Conservation (phyloP, 2,797 vertebrate genomes). For the Heliangelus exortis region DNA sequence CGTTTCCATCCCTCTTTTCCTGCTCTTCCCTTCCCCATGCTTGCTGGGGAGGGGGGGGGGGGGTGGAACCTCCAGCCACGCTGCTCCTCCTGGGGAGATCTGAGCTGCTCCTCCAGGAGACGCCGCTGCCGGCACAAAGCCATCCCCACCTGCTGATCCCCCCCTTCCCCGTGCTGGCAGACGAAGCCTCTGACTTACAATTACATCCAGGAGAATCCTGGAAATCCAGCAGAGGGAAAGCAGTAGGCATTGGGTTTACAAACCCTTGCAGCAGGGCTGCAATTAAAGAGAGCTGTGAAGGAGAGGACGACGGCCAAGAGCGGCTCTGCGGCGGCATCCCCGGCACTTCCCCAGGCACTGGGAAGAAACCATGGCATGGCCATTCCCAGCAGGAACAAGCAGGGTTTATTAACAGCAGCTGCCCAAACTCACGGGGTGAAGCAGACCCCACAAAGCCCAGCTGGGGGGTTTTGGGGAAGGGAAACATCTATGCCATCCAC, state of each 20-base stretch:
- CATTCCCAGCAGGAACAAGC: neutral
- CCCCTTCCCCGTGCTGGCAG: fast-evolving
- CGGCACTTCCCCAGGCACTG: neutral
- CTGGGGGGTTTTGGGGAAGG: neutral
- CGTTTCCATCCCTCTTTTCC: neutral
- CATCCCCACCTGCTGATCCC: neutral
- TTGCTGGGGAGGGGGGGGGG: fast-evolving
- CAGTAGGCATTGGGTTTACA: neutral
- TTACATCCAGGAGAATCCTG: neutral
- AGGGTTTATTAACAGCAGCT: neutral
- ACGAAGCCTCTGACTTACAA: neutral
- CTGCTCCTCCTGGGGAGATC: neutral
- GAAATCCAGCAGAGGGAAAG: neutral
- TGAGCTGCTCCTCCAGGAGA: neutral
- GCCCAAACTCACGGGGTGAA: neutral
- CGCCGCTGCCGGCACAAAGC: neutral
- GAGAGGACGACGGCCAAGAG: neutral
- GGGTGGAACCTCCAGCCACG: neutral
- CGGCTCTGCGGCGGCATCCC: neutral
- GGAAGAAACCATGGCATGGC: neutral
- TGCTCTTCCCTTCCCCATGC: neutral
- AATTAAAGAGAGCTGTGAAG: neutral
- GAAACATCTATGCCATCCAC: neutral
- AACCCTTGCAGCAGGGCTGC: neutral
- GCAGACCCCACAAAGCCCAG: neutral